Evolutionary conservation across 2,888 invertebrate species (phyloP), one percentile per base, ranked within the genome.

Genomic region (Athalia circularis): DNA sequence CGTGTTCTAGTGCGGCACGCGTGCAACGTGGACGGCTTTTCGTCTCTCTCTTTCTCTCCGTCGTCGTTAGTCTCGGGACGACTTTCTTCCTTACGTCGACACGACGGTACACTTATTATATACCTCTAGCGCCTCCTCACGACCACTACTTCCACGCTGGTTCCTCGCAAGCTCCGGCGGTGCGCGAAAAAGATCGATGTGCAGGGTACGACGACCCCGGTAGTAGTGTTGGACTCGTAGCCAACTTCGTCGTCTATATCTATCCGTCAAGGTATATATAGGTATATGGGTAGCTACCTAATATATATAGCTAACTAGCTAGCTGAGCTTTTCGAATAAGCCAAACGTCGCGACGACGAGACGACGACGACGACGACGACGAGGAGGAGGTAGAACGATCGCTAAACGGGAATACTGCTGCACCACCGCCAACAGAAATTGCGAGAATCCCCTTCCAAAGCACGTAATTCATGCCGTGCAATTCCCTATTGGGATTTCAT

Each of bases 121-220:
- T 29, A 29, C 29, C 29, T n/a, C n/a, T 29, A 29, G 29, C 29
- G 29, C 59, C 59, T 59, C 8, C 11, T 59, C n/a, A 5, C 13
- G 59, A 13, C 59, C 5, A 13, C 59, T 59, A 43, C 64, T 15
- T 7, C 29, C 29, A n/a, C n/a, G 6, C 64, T 64, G 29, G 29
- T 29, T 29, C 29, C 29, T 29, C 29, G 29, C 29, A 29, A 29
- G 29, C 29, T 29, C 29, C 2, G 29, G 13, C 62, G 62, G 75
- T 75, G n/a, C 75, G 62, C 61, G 62, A 75, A 75, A 75, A 62
- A 75, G 75, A 75, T 75, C 75, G 75, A 75, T 75, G 75, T 57
- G 75, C 29, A 29, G 29, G 64, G 75, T 75, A 75, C 75, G 75
- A 62, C 75, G 75, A 75, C 61, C 75, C 75, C 75, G 59, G 72